Conservation (phyloP, 1,140 invertebrate species). For the Conus betulinus region DNA sequence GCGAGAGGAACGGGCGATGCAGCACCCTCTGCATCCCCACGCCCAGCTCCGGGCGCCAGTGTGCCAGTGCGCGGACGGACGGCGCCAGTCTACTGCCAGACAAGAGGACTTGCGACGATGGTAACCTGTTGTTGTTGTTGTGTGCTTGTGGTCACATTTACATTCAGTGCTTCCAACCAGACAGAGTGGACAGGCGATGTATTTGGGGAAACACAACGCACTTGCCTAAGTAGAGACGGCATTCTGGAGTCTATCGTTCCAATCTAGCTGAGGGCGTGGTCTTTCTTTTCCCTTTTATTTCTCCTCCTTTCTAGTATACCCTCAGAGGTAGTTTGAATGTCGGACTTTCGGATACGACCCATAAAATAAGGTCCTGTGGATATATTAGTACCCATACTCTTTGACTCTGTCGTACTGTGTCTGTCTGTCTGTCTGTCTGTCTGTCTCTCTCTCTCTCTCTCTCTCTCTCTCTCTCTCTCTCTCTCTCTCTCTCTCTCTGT, state of each 20-base stretch:
- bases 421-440: neutral
- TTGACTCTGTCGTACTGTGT: neutral
- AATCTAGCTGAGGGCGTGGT: too few species aligned
- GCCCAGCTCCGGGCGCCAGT: neutral
- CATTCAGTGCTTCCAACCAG: too few species aligned
- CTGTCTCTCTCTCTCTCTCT: neutral
- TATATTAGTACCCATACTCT: neutral
- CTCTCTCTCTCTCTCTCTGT: neutral
- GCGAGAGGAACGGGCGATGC: constrained; percentile 6
- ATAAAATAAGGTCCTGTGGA: neutral
- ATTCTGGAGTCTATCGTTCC: too few species aligned
- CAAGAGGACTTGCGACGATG: neutral
- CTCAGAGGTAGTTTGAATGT: too few species aligned
- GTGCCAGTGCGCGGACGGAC: neutral
- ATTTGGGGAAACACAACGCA: too few species aligned
- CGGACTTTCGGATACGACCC: too few species aligned
- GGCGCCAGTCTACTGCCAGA: neutral
- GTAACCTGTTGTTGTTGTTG: neutral
- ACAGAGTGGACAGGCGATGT: too few species aligned
- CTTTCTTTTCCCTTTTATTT: too few species aligned
- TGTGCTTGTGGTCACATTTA: too few species aligned
- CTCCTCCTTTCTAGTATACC: too few species aligned
- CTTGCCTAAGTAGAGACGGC: too few species aligned
- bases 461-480: neutral
- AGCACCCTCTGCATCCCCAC: neutral